These are phyloP conservation scores for Neodiprion pinetum DNA, from an alignment of 1,140 invertebrate species.

Conservation along the genomic window DNA sequence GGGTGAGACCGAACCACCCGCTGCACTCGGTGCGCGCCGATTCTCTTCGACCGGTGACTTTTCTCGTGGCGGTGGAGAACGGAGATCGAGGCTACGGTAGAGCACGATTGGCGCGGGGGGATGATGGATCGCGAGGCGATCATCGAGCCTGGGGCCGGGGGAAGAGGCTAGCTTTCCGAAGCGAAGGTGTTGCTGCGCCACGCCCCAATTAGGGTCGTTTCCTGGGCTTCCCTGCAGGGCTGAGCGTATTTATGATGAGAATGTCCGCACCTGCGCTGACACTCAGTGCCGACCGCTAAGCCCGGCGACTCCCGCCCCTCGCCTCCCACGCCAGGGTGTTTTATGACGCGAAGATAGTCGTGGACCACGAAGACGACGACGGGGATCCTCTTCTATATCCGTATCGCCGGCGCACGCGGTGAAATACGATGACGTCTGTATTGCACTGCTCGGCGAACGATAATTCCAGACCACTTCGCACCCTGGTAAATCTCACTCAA, in stretches of 20 bases:
- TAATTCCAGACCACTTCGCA: background rate
- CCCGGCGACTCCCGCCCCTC: background rate
- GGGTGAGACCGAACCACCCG: background rate
- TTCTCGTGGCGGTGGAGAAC: background rate
- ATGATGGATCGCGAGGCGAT: background rate
- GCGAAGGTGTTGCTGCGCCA: conserved; percentile 54
- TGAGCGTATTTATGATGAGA: conserved; percentile 58
- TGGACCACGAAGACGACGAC: background rate
- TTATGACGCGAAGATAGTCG: background rate
- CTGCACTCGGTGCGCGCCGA: background rate
- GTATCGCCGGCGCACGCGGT: background rate
- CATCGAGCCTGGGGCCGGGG: conserved; percentile 22
- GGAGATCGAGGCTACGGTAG: no score
- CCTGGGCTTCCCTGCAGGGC: conserved; percentile 16
- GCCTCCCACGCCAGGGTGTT: background rate
- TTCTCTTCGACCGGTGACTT: background rate
- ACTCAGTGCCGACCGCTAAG: conserved; percentile 39
- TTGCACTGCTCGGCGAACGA: background rate
- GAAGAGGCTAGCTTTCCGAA: conserved; percentile 27
- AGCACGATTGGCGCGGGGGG: no score
- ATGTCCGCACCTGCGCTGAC: conserved; percentile 59
- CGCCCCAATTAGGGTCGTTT: conserved; percentile 57
- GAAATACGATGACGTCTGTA: background rate
- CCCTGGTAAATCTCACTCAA: no score
- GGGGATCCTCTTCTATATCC: background rate